Evolutionary conservation across 2,797 vertebrate genomes (phyloP), one percentile per base, ranked within the genome.

Genomic region (Phaenicophaeus curvirostris): DNA sequence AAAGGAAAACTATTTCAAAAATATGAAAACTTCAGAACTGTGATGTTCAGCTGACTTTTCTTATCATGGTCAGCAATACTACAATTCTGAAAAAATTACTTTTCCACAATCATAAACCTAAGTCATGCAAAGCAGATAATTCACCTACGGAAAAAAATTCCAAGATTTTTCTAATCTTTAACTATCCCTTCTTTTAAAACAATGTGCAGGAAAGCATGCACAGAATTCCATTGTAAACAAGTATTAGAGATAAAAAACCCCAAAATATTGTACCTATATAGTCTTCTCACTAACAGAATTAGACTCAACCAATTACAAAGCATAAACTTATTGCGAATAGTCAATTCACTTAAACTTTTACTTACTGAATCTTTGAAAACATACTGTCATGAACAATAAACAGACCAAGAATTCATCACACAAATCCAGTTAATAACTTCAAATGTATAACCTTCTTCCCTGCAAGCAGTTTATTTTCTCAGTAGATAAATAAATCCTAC

Each of bases 391-490:
- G 4, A 88, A 44, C 50, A 39, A 85, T 54, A 73, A 42, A 46
- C 41, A 77, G 50, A 75, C 41, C 67, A 91, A 55, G 57, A 93
- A 84, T 46, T 84, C 54, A 88, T 59, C 50, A 74, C 10, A 17
- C 21, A 91, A 68, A 91, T 72, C 62, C 69, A 68, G n/a, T 84
- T 50, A 90, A 42, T 75, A 72, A 51, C 50, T 90, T 68, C 8
- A 9, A 51, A 62, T 35, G 15, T 27, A 14, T 9, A 67, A 57
- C 6, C 19, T 21, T 77, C 83, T 88, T 48, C 87, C 42, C 76
- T 3, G 1, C 68, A 65, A 88, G 73, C 83, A 78, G 65, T 72
- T 95, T 88, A 46, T 90, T 94, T 95, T 80, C 88, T 87, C 83
- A 42, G 41, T 57, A 57, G 69, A 88, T 77, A 93, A 95, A 72